phyloP scores from a whole-genome alignment of 2,888 invertebrate species.

The Cremastinae sp. region DNA sequence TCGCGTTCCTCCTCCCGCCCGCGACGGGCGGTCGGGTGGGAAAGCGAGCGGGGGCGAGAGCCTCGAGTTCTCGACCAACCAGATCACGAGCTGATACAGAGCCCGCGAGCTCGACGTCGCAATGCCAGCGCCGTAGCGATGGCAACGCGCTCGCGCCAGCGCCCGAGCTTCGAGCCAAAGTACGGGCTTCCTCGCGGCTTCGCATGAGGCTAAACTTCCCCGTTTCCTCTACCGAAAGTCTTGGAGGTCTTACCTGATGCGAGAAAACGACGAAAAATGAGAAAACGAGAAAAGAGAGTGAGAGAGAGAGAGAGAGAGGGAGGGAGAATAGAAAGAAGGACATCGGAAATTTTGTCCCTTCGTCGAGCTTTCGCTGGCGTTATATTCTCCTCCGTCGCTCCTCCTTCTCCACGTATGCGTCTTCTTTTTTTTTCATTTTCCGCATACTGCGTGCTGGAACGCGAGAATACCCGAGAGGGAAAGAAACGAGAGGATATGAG shows the following conservation, averaged over 20 bases:
- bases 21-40: conserved; percentile 48
- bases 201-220: conserved; percentile 49
- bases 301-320: conserved; percentile 16
- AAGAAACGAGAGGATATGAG: conserved; percentile 8
- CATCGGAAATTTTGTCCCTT: conserved; percentile 31
- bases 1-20: conserved; percentile 61
- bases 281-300: conserved; percentile 3
- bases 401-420: conserved; percentile 20
- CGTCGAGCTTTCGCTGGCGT: conserved; percentile 16
- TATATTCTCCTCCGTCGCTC: conserved; percentile 33
- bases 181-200: conserved; percentile 45
- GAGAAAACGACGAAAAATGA: conserved; percentile 18
- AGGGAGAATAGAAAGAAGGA: conserved; percentile 49
- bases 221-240: conserved; percentile 29
- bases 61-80: conserved; percentile 72
- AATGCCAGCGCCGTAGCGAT: conserved; percentile 75
- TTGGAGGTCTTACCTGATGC: conserved; percentile 37
- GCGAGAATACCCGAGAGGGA: conserved; percentile 17
- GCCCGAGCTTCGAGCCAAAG: conserved; percentile 32
- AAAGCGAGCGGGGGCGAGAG: conserved; percentile 27
- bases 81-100: conserved; percentile 75
- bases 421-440: conserved; percentile 12
- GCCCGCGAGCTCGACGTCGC: conserved; percentile 56
- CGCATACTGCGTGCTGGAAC: conserved; percentile 42
- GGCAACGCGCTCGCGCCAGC: conserved; percentile 73